These are phyloP conservation scores for Protaetia brevitarsis DNA, from an alignment of 1,140 invertebrate genomes.

Conservation along the genomic window DNA sequence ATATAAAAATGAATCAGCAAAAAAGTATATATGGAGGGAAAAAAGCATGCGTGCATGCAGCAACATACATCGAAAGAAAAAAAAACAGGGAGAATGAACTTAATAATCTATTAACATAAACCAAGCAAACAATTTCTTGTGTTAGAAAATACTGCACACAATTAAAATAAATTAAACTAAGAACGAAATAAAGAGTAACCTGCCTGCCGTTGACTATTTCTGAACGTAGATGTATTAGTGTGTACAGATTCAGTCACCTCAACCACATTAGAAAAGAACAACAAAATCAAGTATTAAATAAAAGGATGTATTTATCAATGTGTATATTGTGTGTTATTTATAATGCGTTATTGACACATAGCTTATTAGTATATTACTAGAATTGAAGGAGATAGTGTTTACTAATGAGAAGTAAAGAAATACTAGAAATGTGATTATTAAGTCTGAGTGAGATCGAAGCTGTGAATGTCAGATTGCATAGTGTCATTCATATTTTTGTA, in stretches of 20 bases:
- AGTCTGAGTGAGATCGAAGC: no score
- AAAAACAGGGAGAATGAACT: neutral
- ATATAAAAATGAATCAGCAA: neutral
- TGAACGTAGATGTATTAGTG: constrained; percentile 37
- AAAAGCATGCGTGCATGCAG: constrained; percentile 30
- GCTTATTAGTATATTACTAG: no score
- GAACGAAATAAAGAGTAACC: constrained; percentile 26
- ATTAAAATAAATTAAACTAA: constrained; percentile 11
- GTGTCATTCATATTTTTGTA: no score
- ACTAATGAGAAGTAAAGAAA: no score
- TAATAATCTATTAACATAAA: neutral
- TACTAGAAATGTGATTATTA: no score
- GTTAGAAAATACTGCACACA: constrained; percentile 22
- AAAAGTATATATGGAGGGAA: constrained; percentile 9
- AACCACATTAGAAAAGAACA: neutral
- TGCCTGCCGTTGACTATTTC: constrained; percentile 59
- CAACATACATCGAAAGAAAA: constrained; percentile 11
- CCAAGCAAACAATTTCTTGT: neutral
- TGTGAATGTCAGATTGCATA: no score
- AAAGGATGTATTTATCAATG: no score
- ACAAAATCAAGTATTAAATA: no score
- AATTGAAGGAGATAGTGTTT: no score
- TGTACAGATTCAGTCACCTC: neutral
- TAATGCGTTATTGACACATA: no score
- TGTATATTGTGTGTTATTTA: no score